Base-by-base conservation (phyloP, 2,888 invertebrate genomes). In the Phortica magna region DNA sequence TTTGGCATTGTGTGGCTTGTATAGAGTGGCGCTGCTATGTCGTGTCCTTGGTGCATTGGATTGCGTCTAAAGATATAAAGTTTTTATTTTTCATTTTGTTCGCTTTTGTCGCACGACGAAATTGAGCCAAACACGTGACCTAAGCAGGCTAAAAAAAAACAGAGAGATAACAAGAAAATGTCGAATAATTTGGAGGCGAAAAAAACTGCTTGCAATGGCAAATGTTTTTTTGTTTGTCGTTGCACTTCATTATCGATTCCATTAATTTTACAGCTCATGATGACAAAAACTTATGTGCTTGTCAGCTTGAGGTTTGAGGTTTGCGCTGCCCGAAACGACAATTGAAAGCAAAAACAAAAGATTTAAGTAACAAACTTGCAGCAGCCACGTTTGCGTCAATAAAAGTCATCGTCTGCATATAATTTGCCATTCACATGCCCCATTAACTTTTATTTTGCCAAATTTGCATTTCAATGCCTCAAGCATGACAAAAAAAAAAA, bases 371-470 rank as follows among this genome's bases (percentile, higher is more conserved):
- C 82, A 75, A 84, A 84, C 83, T 82, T 42, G 53, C 76, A 70
- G 71, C 76, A 74, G 79, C 77, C 31, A n/a, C 7, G 17, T 22
- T 61, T 7, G 61, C 61, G 10, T 61, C 79, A 83, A 86, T 87
- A 83, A 84, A 84, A 84, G 83, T 84, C 83, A 84, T 76, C 61
- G 19, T 57, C 70, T 59, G 70, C 75, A 67, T 70, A 71, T 71
- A 71, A 79, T 78, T 78, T 88, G 87, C 88, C 87, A 86, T 88
- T 88, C 87, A 86, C 85, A 83, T 85, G 88, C 81, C 88, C 85
- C 88, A 88, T 88, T 88, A 87, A 85, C 88, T 86, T 88, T 85
- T 88, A 86, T 86, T 87, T 86, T 79, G 80, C 87, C 88, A 86
- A 86, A 85, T 85, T 85, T 85, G 88, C 85, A 85, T 85, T 85